Conservation (phyloP, 2,888 invertebrate species). For the Drosophila fungiperda region DNA sequence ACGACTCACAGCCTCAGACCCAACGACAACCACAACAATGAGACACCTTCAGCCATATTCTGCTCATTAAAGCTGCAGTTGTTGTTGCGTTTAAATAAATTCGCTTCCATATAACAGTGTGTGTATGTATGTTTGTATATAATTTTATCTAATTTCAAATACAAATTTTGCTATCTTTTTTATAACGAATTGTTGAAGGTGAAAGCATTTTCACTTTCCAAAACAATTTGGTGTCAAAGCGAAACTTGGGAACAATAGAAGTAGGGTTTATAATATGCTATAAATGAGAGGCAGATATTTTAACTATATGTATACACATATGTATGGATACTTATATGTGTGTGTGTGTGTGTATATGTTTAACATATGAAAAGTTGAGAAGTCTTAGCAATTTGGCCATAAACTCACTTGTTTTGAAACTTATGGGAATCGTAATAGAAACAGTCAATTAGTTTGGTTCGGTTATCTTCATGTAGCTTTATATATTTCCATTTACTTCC, state of each 20-base stretch:
- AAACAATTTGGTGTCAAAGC: slow-evolving; percentile 75
- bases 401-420: background rate
- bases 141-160: slow-evolving; percentile 58
- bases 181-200: slow-evolving; percentile 78
- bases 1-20: slow-evolving; percentile 5
- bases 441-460: background rate
- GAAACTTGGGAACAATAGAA: slow-evolving; percentile 69
- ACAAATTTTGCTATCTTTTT: slow-evolving; percentile 48
- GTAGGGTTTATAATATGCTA: slow-evolving; percentile 44
- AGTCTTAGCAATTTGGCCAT: background rate
- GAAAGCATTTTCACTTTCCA: slow-evolving; percentile 83
- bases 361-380: slow-evolving; percentile 6
- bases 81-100: slow-evolving; percentile 12
- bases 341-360: slow-evolving; percentile 7
- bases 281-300: slow-evolving; percentile 27
- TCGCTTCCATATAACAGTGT: slow-evolving; percentile 30
- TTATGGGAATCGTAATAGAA: background rate
- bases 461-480: background rate
- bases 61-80: slow-evolving; percentile 21
- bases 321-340: no score
- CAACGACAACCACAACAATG: slow-evolving; percentile 42
- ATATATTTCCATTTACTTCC: background rate
- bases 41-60: slow-evolving; percentile 42
- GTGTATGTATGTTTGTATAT: slow-evolving; percentile 28
- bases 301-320: background rate